A percentile compares a stretch with the other conserved stretches of the same genome.
Conservation (phyloP, 2,888 invertebrate genomes). For the Gastrophysa polygoni region DNA sequence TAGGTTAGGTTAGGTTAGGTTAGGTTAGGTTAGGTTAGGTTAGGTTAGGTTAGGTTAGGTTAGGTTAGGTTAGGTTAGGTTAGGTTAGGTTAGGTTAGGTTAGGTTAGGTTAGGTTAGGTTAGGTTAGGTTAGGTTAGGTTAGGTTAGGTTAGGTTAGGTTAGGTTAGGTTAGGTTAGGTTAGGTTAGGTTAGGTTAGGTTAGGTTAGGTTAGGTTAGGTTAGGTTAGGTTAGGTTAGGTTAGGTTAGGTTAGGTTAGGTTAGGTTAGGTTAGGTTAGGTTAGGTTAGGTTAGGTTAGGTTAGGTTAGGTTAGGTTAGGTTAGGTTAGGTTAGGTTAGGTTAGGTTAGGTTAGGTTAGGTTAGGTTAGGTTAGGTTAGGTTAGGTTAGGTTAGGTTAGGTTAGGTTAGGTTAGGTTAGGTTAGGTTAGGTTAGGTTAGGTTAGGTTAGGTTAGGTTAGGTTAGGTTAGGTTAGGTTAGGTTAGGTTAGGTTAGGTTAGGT, state of each 20-base stretch:
- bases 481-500: conserved; percentile 24
- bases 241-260: conserved; percentile 22
- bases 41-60: conserved; percentile 34
- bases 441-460: conserved; percentile 21
- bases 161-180: conserved; percentile 35
- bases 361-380: conserved; percentile 23
- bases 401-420: conserved; percentile 21
- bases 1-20: conserved; percentile 35
- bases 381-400: conserved; percentile 23
- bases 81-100: conserved; percentile 30
- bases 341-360: conserved; percentile 31
- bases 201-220: conserved; percentile 33
- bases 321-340: conserved; percentile 35
- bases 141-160: conserved; percentile 34
- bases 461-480: conserved; percentile 22
- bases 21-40: conserved; percentile 37
- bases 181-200: conserved; percentile 34
- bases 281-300: conserved; percentile 35
- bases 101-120: conserved; percentile 35
- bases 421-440: conserved; percentile 21
- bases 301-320: conserved; percentile 35
- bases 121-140: conserved; percentile 34
- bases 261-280: conserved; percentile 24
- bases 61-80: conserved; percentile 31
- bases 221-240: conserved; percentile 31